Evolutionary conservation across 2,113 vertebrate species (phyloP).

Genomic region (Orientallactaga bullata): DNA sequence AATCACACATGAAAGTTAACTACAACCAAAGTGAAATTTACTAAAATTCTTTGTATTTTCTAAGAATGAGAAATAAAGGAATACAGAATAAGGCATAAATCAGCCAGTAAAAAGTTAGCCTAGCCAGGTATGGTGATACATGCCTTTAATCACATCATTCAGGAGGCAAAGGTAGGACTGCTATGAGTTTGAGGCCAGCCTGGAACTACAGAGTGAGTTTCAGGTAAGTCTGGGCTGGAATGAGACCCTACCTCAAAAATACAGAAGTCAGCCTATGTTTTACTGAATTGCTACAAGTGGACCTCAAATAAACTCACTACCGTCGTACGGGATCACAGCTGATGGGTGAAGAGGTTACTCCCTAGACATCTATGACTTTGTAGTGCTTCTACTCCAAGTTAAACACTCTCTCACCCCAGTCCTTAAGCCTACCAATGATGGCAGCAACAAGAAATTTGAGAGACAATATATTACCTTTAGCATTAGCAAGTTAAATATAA

Average conservation of each 20-base stretch:
- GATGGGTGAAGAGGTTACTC: neutral
- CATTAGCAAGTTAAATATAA: neutral
- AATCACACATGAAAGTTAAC: neutral
- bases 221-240: no score
- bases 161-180: no score
- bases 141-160: no score
- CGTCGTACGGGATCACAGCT: neutral
- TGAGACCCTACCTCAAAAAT: no score
- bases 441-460: neutral
- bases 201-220: no score
- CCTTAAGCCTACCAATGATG: neutral
- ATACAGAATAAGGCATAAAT: neutral
- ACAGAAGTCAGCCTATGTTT: neutral
- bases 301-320: neutral
- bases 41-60: neutral
- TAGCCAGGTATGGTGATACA: no score
- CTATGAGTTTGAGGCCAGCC: no score
- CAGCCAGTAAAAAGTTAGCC: neutral
- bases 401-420: neutral
- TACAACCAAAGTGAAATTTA: neutral
- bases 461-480: neutral
- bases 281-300: neutral
- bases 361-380: neutral
- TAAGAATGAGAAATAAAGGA: neutral
- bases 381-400: neutral